Evolutionary conservation across 2,888 invertebrate species (phyloP).

Genomic region (Melanargia galathea): DNA sequence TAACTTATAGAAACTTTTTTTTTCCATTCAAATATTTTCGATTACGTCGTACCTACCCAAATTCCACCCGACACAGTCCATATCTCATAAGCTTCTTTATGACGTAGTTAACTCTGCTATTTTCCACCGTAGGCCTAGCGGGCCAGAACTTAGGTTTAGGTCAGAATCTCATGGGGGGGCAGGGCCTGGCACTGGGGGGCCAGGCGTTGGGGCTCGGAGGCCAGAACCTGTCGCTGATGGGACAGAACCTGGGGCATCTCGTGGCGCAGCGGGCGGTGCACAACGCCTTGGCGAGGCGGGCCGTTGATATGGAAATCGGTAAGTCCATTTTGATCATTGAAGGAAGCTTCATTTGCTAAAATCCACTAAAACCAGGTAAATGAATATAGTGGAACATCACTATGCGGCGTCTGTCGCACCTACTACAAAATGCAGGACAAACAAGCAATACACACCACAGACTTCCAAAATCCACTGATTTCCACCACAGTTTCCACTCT

Average conservation of each 20-base stretch:
- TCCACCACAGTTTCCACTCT: too few species aligned
- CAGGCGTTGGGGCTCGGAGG: slow-evolving; percentile 61
- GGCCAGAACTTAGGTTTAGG: slow-evolving; percentile 59
- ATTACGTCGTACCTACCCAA: background rate
- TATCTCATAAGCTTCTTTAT: slow-evolving; percentile 9
- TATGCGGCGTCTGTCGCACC: background rate
- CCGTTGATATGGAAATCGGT: slow-evolving; percentile 68
- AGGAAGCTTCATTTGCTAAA: background rate
- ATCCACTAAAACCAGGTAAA: background rate
- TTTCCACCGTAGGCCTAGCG: slow-evolving; percentile 57
- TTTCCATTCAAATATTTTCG: background rate
- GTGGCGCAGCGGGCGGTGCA: slow-evolving; percentile 73
- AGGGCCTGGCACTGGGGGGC: slow-evolving; percentile 49
- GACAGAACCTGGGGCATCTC: slow-evolving; percentile 63
- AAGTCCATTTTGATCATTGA: slow-evolving; percentile 8
- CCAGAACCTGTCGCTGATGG: slow-evolving; percentile 65
- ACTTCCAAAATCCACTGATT: too few species aligned
- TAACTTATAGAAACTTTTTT: background rate
- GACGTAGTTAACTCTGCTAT: slow-evolving; percentile 18
- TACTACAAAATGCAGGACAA: background rate
- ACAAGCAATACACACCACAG: too few species aligned
- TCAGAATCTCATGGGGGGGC: slow-evolving; percentile 55
- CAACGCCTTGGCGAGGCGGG: slow-evolving; percentile 66
- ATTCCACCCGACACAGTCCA: background rate
- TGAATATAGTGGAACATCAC: background rate